A percentile compares a stretch with the other conserved stretches of the same genome.
phyloP scores from a whole-genome alignment of 2,797 vertebrate species.

The Sternarchorhynchus goeldii region DNA sequence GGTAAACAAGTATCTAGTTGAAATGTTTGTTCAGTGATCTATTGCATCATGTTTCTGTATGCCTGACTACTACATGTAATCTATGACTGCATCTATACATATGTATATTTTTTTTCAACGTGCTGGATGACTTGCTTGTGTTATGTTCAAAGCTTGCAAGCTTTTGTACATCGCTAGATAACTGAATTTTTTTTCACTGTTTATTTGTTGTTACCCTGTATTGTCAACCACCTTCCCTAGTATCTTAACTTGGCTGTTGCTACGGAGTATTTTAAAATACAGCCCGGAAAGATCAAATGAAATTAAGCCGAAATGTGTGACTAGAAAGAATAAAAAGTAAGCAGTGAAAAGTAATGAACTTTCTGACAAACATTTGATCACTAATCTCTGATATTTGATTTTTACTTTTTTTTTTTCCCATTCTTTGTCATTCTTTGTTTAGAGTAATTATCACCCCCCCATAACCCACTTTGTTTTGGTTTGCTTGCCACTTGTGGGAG shows the following conservation, averaged over 20 bases:
- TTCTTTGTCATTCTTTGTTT: conserved; percentile 61
- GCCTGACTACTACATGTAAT: conserved; percentile 47
- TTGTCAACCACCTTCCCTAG: background rate
- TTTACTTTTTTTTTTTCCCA: too few species aligned
- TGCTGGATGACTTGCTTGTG: conserved; percentile 51
- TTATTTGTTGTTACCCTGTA: conserved; percentile 27
- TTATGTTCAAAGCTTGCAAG: background rate
- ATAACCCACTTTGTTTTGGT: conserved; percentile 49
- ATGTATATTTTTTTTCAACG: conserved; percentile 63
- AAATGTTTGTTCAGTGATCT: conserved; percentile 28
- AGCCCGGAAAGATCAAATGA: conserved; percentile 3
- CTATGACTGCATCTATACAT: conserved; percentile 54
- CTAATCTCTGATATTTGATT: too few species aligned
- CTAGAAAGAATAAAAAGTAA: too few species aligned
- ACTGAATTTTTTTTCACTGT: conserved; percentile 48
- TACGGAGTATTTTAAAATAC: conserved; percentile 65
- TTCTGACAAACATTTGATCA: too few species aligned
- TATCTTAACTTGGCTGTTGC: conserved; percentile 47
- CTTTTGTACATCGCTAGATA: conserved; percentile 2
- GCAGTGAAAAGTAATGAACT: too few species aligned
- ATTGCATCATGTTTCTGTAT: conserved; percentile 38
- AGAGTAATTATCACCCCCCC: conserved; percentile 60
- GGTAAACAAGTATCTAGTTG: conserved; percentile 14
- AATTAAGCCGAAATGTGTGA: too few species aligned
- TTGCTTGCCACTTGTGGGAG: conserved; percentile 50